Base-by-base conservation (phyloP, 53 echinoderm and acorn worm genomes). In the Holothuria scabra region DNA sequence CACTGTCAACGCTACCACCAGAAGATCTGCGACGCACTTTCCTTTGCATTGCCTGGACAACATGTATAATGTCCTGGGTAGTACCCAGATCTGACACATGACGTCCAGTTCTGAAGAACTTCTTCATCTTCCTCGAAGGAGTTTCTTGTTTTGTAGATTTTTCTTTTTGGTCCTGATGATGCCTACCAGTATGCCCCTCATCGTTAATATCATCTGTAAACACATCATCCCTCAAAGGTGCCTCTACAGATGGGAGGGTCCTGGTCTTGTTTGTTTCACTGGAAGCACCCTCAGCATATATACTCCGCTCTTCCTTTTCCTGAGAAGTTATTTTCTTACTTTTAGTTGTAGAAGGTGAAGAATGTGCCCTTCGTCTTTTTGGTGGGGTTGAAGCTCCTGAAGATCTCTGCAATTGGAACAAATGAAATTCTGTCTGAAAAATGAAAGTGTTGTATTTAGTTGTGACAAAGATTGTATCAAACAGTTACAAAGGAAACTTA, bases 1-100 rank as follows among this genome's bases (percentile, higher is more conserved):
- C 29, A 60, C 67, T 48, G 57, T 66, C 37, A 37, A 58, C 56
- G 60, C 60, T 59, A 26, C 65, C 64, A 25, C 62, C 44, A 23
- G 93, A 93, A 0, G 95, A 95, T 81, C 88, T 93, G 44, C 95
- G 86, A 11, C 93, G 75, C 19, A 84, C 93, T 56, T 93, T 91
- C 78, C 83, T 68, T 74, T 83, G 91, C 93, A 95, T 93, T 5
- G 95, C 89, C 70, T 90, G 75, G 35, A 85, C 85, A 21, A 35
- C 80, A 14, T 80, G 80, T 29, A 80, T 10, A 10, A 80, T 60
- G 37, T 80, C 80, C 60, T 80, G 60, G 1, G 80, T 61, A 22
- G 33, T 29, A 10, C 80, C 80, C 13, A 80, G 60, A 19, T 80
- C 80, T 13, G 80, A 80, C 32, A 60, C 46, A 55, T 78, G 82